These are phyloP conservation scores for Myioborus melanocephalus DNA, from an alignment of 2,797 vertebrate genomes.

Conservation along the genomic window DNA sequence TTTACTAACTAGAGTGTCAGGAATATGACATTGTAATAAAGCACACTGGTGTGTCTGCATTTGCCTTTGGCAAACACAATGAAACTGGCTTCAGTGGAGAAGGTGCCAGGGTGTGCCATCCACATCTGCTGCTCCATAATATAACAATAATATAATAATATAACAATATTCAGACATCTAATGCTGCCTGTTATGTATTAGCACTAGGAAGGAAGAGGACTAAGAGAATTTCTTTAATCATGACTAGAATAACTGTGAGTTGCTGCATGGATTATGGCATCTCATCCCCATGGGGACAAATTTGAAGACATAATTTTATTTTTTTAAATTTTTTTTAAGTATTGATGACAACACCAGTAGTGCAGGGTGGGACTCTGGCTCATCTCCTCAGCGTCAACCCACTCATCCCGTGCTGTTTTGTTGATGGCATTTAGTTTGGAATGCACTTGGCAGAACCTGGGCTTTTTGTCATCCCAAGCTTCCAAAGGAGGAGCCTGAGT, in stretches of 20 bases:
- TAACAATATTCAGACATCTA: not conserved
- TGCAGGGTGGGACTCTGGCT: not conserved
- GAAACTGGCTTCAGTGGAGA: not conserved
- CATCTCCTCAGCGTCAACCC: not conserved
- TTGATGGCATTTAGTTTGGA: not conserved
- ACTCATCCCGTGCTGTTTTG: not conserved
- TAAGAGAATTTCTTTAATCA: not conserved
- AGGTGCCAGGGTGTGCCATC: not conserved
- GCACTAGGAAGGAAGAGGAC: not conserved
- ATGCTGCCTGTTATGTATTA: not conserved
- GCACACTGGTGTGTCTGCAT: not conserved
- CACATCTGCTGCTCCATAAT: not conserved
- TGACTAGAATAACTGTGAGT: not conserved
- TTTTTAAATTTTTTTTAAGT: not conserved
- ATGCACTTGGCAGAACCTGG: not conserved
- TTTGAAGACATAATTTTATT: not conserved
- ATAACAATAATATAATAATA: not conserved
- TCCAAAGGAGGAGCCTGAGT: not conserved
- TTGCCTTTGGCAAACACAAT: conserved; percentile 49
- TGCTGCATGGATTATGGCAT: not conserved
- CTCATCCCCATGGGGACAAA: fast-evolving
- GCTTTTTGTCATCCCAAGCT: not conserved
- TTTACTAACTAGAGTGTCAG: conserved; percentile 33
- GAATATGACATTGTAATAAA: conserved; percentile 46
- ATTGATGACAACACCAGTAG: not conserved